Evolutionary conservation across 2,797 vertebrate species (phyloP).

Genomic region (Sebastes diaconus): DNA sequence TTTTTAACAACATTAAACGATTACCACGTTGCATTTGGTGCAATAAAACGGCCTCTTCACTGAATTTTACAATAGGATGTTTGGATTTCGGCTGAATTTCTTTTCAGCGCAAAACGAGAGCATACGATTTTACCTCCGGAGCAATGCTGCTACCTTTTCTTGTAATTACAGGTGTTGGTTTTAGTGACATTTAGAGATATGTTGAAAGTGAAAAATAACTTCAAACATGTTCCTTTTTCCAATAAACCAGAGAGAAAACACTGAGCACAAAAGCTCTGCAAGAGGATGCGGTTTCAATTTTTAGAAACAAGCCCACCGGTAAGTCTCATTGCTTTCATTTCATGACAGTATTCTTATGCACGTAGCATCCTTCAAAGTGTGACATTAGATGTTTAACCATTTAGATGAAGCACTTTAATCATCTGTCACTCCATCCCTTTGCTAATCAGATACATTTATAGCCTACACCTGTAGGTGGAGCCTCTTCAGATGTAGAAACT

Average conservation of each 20-base stretch:
- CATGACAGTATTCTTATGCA: not conserved
- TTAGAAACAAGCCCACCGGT: not conserved
- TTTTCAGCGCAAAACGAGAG: not conserved
- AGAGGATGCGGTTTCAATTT: constrained; percentile 19
- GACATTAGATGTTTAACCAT: not conserved
- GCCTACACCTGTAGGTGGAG: not conserved
- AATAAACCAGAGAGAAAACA: constrained; percentile 5
- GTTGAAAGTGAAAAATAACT: constrained; percentile 3
- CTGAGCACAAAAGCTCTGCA: not conserved
- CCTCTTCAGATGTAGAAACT: not conserved
- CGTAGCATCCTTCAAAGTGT: not conserved
- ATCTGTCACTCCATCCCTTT: not conserved
- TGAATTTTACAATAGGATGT: not conserved
- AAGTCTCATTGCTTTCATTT: not conserved
- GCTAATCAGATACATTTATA: not conserved
- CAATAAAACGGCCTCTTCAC: not conserved
- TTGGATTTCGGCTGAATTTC: not conserved
- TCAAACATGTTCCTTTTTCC: constrained; percentile 25
- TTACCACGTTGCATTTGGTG: not conserved
- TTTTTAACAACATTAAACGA: constrained; percentile 9
- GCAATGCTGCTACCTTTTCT: not conserved
- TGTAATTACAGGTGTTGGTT: not conserved
- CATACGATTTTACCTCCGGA: not conserved
- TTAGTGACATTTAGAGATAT: not conserved
- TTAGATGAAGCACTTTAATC: no score